These are phyloP conservation scores for Pterobdella sp. DNA, from an alignment of 2,888 invertebrate genomes.

Conservation along the genomic window DNA sequence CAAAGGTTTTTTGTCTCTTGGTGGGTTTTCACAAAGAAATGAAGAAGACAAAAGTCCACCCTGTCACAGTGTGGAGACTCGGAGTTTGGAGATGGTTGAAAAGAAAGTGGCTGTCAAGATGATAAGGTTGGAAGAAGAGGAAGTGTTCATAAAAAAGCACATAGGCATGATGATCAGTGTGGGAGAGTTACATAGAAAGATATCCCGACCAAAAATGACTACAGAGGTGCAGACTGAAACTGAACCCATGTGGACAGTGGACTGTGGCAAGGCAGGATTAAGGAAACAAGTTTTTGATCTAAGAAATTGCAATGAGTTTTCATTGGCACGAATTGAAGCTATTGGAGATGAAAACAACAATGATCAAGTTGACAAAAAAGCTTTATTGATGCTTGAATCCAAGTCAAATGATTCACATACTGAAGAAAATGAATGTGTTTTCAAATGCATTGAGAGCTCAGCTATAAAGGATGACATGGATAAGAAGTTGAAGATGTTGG, in stretches of 20 bases:
- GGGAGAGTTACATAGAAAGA: constrained; percentile 33
- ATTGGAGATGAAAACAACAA: not conserved
- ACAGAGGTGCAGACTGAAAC: constrained; percentile 34
- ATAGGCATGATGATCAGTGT: constrained; percentile 34
- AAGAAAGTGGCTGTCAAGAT: not conserved
- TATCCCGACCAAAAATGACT: constrained; percentile 24
- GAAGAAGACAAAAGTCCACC: constrained; percentile 3
- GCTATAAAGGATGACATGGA: not conserved
- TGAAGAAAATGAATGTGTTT: not conserved
- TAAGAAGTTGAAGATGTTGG: not conserved
- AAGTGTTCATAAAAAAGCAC: constrained; percentile 30
- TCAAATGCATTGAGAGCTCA: not conserved
- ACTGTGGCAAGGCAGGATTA: not conserved
- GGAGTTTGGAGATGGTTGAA: constrained; percentile 16
- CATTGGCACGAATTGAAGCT: constrained; percentile 34
- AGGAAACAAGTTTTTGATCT: constrained; percentile 30
- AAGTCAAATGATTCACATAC: not conserved
- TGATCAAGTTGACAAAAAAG: not conserved
- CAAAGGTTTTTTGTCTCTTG: constrained; percentile 29
- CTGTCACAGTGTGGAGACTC: constrained; percentile 16
- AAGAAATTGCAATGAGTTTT: constrained; percentile 34
- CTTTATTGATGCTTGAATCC: not conserved
- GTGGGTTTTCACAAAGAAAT: not conserved
- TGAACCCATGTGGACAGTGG: constrained; percentile 32
- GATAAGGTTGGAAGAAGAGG: constrained; percentile 20